Base-by-base conservation (phyloP, 2,888 invertebrate genomes). In the Oegoconia quadripuncta region DNA sequence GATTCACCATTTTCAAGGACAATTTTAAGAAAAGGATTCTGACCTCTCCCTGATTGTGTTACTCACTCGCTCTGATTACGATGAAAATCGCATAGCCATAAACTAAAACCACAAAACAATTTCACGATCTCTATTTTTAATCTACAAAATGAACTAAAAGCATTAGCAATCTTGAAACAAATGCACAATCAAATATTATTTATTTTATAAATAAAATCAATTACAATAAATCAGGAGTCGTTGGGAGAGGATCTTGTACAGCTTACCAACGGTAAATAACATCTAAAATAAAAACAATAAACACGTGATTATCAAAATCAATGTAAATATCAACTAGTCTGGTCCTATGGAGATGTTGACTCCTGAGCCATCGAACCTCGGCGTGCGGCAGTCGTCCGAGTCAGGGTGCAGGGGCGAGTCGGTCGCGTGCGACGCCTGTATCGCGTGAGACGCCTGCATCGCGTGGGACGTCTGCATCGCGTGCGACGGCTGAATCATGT, bases 401-500 rank as follows among this genome's bases (percentile, higher is more conserved):
- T 48, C 50, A 37, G 51, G 18, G 37, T 42, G 45, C 15, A 23
- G 13, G 22, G 33, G 28, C 31, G 38, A 3, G 11, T 23, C 36
- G 6, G 31, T 6, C 36, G 30, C 12, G 31, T 20, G 20, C 22
- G 23, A 4, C 2, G 3, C 28, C 20, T n/a, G 11, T 13, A 7
- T 20, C 52, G 34, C 35, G 40, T 12, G 35, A 36, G 43, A 44
- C 46, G 13, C 13, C 37, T 36, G 44, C 42, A 17, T 46, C 50
- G 43, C 48, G 39, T 49, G 43, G 8, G 50, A n/a, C 54, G 50
- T 38, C 44, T 48, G 26, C 64, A 55, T 0, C 69, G 60, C 37
- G 65, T 71, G 51, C 67, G 74, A 25, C 7, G 27, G 27, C 69
- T 62, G 32, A 67, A 64, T 52, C 74, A 68, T 39, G 65, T 54